Base-by-base conservation (phyloP, 2,888 invertebrate species). In the Labia minor region DNA sequence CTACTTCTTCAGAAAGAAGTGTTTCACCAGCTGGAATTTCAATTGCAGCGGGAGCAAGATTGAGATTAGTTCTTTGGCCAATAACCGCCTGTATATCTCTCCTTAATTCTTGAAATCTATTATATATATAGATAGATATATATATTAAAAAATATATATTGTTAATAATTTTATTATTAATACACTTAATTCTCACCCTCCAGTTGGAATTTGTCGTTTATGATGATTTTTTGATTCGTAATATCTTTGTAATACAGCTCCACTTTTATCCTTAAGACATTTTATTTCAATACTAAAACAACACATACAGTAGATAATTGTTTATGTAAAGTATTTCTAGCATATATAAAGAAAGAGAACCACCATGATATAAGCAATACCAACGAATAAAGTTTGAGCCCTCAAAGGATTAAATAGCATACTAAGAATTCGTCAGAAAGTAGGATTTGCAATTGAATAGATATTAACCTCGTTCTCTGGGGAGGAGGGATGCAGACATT, bases 11-110 rank as follows among this genome's bases (percentile, higher is more conserved):
- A 0, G 95, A 95, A 0, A 99, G 82, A 76, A 97, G 95, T 0
- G 95, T 98, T 79, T 99, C 97, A 0, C 95, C 97, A 1, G 95
- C 96, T 75, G 94, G 96, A 78, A 95, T 92, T 77, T 97, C 97
- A 62, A 95, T 92, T 76, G 92, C 90, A 0, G 91, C 94, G 76
- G 92, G 90, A 0, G 91, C 94, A 70, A 95, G 92, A 76, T 95
- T 95, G 68, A 95, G 92, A 76, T 95, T 95, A 0, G 94, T 89
- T 67, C 92, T 84, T 0, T 92, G 89, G 1, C 95, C 92, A 71
- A 98, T 89, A 11, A 93, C 89, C 0, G 95, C 95, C 80, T 97
- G 95, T 70, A 98, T 80, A 76, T 98, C 97, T 64, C 97, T 84
- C 3, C 93, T 84, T 19, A 98, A 81, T 75, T 97, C 98, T 79